Conservation (phyloP, 2,888 invertebrate genomes). For the Callyntrura sp. region DNA sequence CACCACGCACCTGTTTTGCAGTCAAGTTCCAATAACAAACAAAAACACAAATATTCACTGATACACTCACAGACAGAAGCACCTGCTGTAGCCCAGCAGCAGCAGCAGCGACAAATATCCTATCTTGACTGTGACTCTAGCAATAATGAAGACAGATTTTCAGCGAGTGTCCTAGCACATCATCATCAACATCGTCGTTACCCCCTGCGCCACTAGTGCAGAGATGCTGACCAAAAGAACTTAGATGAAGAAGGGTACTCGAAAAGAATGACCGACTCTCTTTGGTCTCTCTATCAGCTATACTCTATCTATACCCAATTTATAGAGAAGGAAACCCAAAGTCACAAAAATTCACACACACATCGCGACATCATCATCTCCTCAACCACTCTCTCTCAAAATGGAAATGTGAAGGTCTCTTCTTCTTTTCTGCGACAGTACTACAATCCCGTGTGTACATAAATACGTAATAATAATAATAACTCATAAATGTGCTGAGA, state of each 20-base stretch:
- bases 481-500: neutral
- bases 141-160: constrained; percentile 39
- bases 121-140: neutral
- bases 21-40: constrained; percentile 11
- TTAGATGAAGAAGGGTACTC: constrained; percentile 19
- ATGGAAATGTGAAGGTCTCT: constrained; percentile 67
- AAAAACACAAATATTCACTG: constrained; percentile 36
- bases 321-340: constrained; percentile 58
- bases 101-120: neutral
- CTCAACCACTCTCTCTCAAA: constrained; percentile 24
- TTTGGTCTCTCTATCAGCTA: neutral
- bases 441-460: neutral
- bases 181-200: neutral
- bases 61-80: constrained; percentile 42
- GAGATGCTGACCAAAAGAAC: no score
- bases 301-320: no score
- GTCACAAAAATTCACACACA: constrained; percentile 28
- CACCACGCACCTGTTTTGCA: neutral
- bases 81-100: neutral
- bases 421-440: neutral
- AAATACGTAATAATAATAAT: no score
- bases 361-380: constrained; percentile 3
- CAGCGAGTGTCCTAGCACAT: constrained; percentile 55
- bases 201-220: no score
- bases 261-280: constrained; percentile 19